Percentiles rank a stretch among this genome's conserved stretches.
These are phyloP conservation scores for Apoda limacodes DNA, from an alignment of 2,888 invertebrate species.

Conservation along the genomic window DNA sequence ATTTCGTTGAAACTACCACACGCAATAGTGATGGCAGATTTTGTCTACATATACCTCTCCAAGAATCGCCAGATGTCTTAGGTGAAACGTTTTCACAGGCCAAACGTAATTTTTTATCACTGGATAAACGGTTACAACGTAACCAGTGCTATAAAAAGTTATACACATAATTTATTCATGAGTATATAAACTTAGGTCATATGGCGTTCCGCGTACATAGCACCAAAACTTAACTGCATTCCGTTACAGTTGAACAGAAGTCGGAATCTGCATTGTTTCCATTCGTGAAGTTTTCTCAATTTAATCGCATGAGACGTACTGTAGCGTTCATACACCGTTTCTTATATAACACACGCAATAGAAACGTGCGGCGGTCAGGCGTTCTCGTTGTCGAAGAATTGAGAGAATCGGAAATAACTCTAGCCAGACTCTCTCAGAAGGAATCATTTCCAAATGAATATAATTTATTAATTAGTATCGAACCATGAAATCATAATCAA, in stretches of 20 bases:
- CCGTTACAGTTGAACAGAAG: too few relatives aligned
- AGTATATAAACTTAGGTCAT: constrained; percentile 16
- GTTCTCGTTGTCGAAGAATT: not conserved
- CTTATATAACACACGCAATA: not conserved
- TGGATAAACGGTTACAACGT: constrained; percentile 14
- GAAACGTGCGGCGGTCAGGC: not conserved
- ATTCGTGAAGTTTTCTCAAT: not conserved
- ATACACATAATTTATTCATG: constrained; percentile 17
- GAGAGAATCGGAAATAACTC: not conserved
- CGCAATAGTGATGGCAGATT: constrained; percentile 13
- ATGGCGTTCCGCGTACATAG: too few relatives aligned
- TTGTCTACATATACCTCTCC: constrained; percentile 13
- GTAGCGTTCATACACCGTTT: not conserved
- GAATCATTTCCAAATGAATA: constrained; percentile 6
- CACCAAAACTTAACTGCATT: too few relatives aligned
- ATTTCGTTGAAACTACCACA: constrained; percentile 7
- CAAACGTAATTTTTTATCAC: constrained; percentile 11
- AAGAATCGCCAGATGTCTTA: constrained; percentile 9
- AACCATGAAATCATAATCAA: too few relatives aligned
- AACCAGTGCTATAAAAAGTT: constrained; percentile 9
- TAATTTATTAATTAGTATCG: constrained; percentile 2
- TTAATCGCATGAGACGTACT: not conserved
- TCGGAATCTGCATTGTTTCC: too few relatives aligned
- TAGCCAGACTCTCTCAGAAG: not conserved
- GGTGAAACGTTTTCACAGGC: constrained; percentile 15